Evolutionary conservation across 2,888 invertebrate species (phyloP), one percentile per base, ranked within the genome.

Genomic region (Epinotia brunnichana): DNA sequence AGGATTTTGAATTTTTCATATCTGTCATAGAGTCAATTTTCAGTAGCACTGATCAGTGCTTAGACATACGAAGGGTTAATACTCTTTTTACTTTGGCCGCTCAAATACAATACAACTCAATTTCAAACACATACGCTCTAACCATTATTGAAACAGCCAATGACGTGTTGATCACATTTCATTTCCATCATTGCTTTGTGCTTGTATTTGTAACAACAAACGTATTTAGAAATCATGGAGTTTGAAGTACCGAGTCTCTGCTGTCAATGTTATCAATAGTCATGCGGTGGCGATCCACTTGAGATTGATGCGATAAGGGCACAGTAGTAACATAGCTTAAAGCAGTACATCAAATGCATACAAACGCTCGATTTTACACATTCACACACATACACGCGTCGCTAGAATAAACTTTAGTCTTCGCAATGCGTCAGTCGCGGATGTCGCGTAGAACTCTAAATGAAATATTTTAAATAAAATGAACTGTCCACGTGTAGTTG

Each of bases 291-390:
- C 57, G 51, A 64, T 63, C 39, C 59, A 59, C 73, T 72, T 53
- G 62, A 73, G 73, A 69, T 73, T 63, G 67, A 62, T 60, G 66
- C n/a, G 72, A 73, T 73, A 73, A 69, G 48, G 7, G 7, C n/a
- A n/a, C 7, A n/a, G n/a, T n/a, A 15, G 7, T 48, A 11, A 13
- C 13, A 48, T n/a, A 48, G 48, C 3, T 48, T 48, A 48, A 44
- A 15, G 48, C 48, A 48, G 48, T 48, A 48, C n/a, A 48, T n/a
- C 48, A 48, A 48, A n/a, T 48, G 5, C 1, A 48, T 48, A 48
- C 48, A 48, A 48, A 48, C 7, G 13, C 5, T 7, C 48, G 48
- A 48, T 35, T 35, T 35, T 9, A 35, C n/a, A 4, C 48, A 48
- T n/a, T 48, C 48, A n/a, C n/a, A n/a, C 44, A 15, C 3, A 44